These are phyloP conservation scores for Oasisia sp. DNA, from an alignment of 2,888 invertebrate species.

Conservation along the genomic window DNA sequence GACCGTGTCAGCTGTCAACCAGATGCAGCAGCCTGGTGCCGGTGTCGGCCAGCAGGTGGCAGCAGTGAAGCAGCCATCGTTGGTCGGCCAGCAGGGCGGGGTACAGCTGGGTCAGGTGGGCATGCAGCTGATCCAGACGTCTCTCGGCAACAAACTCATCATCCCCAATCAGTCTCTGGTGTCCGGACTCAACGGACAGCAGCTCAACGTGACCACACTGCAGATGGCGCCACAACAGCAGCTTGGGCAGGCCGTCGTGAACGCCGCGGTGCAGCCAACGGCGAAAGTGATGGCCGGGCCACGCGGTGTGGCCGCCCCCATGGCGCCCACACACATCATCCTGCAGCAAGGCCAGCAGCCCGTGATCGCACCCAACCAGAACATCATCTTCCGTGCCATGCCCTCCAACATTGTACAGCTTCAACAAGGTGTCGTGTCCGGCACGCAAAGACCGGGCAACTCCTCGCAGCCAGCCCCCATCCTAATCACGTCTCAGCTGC, in stretches of 20 bases:
- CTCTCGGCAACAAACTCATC: not conserved
- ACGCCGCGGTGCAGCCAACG: not conserved
- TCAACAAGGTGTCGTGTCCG: not conserved
- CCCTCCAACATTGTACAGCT: slow-evolving; percentile 1
- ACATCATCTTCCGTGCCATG: slow-evolving; percentile 11
- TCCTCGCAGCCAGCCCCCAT: not conserved
- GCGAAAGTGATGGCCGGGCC: not conserved
- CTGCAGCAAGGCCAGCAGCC: not conserved
- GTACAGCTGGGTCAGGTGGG: not conserved
- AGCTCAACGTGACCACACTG: not conserved
- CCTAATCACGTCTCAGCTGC: not conserved
- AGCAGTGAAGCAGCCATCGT: not conserved
- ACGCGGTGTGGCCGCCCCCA: not conserved
- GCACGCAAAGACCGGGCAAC: not conserved
- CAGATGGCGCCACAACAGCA: not conserved
- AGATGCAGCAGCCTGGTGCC: not conserved
- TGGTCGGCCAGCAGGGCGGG: not conserved
- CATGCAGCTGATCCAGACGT: not conserved
- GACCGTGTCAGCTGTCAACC: not conserved
- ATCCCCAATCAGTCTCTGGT: not conserved
- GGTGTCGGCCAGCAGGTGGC: slow-evolving; percentile 7
- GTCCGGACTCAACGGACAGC: not conserved
- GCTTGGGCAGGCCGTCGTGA: not conserved
- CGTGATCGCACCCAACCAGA: not conserved
- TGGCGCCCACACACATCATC: not conserved